Base-by-base conservation (phyloP, 2,797 vertebrate species). In the Eupleurogrammus muticus region DNA sequence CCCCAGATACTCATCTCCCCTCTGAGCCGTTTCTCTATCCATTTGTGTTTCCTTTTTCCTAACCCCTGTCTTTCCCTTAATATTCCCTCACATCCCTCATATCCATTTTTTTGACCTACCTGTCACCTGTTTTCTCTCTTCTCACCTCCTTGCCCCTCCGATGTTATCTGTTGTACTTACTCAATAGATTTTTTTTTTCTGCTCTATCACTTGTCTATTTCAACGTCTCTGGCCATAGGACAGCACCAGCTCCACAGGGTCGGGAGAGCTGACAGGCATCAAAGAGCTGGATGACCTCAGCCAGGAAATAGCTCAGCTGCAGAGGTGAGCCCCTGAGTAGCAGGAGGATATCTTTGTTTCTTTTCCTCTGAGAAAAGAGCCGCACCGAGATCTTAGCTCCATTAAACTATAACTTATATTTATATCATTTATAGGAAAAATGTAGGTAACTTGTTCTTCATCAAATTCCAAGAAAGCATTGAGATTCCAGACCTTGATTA, bases 231-330 rank as follows among this genome's bases (percentile, higher is more conserved):
- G 70, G 60, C 89, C 80, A 82, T 88, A 99, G 97, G 97, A 98
- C 36, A 93, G 94, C 75, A 87, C 86, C 51, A 92, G 94, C 85
- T 93, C 95, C 20, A 85, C 95, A 9, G 95, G 93, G 42, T 94
- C 96, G 0, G 95, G 90, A n/a, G 97, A 99, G 76, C 93, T 96
- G 75, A 96, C 94, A 2, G 98, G 97, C 5, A 94, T 96, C 87
- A 99, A 98, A 91, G 97, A 99, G 74, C 94, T 99, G 16, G 97
- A 98, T 80, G 96, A 97, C 77, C 95, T 99, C 60, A 96, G 94
- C 77, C 95, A 97, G 86, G 97, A 99, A 93, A 96, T 99, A 35
- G 93, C 95, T 48, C 96, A 97, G 88, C 91, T 99, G 79, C 97
- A 98, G 89, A 97, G 97, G 98, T 99, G 88, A 93, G 90, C 70